Evolutionary conservation across 2,888 invertebrate genomes (phyloP), one percentile per base, ranked within the genome.

Genomic region (Tricholauxania praeusta): DNA sequence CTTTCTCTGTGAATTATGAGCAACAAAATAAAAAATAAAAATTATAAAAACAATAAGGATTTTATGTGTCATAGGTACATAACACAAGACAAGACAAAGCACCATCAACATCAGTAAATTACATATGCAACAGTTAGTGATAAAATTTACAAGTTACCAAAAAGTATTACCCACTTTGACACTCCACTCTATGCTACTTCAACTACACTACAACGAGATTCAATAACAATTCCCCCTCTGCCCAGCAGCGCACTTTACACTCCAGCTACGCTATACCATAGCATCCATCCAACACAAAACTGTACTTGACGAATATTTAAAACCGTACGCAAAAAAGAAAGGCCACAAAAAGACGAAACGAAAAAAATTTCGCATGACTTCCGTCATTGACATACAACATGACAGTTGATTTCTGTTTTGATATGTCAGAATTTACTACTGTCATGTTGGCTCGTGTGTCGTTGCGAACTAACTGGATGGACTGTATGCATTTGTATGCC

Each of bases 341-440:
- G 55, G 28, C 60, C 12, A 60, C 60, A 12, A 52, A 14, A n/a
- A 68, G 32, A 32, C 28, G 60, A 1, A 55, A 47, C 17, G 22
- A 39, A 62, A 60, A 39, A 63, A 63, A 55, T 32, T 77, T 79
- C 76, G 75, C 74, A 65, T 76, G 76, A 81, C 84, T 84, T 84
- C 83, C 83, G 84, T 84, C 84, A 84, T 83, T 84, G 82, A 79
- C 83, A 80, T 81, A 81, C 82, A 83, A 83, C 83, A 83, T 83
- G 83, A 83, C 83, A 83, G 82, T 82, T 84, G 84, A 83, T 84
- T 84, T 85, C 79, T 83, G 80, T 83, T 82, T 82, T 81, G 84
- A 84, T 84, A 83, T 80, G 83, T 80, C 81, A 80, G 80, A 83
- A 83, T 81, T 82, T 83, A 82, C 81, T 80, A 79, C 80, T 78